Base-by-base conservation (phyloP, 1,140 invertebrate species). In the Steinernema khuongi region DNA sequence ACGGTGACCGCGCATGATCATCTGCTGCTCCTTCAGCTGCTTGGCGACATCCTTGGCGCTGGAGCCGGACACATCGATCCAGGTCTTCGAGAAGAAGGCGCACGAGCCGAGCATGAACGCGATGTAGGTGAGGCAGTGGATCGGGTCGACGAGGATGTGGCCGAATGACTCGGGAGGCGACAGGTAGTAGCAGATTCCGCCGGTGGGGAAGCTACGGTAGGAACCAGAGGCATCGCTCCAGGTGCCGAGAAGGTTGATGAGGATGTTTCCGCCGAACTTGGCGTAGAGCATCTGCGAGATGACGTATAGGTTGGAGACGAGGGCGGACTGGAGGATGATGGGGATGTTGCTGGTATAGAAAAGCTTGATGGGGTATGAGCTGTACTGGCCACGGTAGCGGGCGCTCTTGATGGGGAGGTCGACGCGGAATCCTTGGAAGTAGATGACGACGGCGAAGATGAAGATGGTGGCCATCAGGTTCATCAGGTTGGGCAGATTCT, bases 261-360 rank as follows among this genome's bases (percentile, higher is more conserved):
- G 90, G 87, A 99, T 92, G 88, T 99, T 99, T 28, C 96, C 90
- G 82, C 88, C 93, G 87, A 99, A 99, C 87, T 98, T 98, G 1
- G 96, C 93, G 1, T 96, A 94, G 84, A 99, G 88, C 94, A 99
- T 99, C 90, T 71, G 93, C 67, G 97, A 99, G 79, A 99, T 99
- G 70, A 99, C 94, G 85, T 99, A 99, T 71, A 99, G 89, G 87
- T 99, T 99, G 36, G 96, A 99, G 18, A 99, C 97, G 17, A 99
- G 89, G 0, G 97, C 97, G 71, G 94, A 97, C 87, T 99, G 97
- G 11, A 99, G 89, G 84, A 99, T 99, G 85, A 99, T 99, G 28
- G 97, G 97, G 85, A 99, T 99, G 88, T 99, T 99, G 31, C 94
- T 97, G 11, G 97, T 99, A 89, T 99, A 99, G 89, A 99, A 99